Percentiles rank a stretch among this genome's conserved stretches.
Conservation (phyloP, 2,888 invertebrate genomes). For the Pristionchus japonicus region DNA sequence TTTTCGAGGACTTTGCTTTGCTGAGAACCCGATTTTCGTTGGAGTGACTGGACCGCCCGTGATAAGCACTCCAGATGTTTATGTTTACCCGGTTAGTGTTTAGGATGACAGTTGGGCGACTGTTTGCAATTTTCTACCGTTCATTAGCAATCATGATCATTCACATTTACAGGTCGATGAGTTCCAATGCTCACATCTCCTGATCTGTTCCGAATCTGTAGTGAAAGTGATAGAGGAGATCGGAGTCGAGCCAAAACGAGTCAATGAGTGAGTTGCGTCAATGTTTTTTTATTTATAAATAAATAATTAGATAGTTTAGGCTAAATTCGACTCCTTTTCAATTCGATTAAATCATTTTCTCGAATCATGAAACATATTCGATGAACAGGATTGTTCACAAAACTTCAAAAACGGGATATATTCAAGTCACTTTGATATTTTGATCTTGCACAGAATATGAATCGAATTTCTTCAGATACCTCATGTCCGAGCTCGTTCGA, state of each 20-base stretch:
- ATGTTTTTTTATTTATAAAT: too few species aligned
- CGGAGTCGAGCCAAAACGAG: background rate
- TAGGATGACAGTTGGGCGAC: too few species aligned
- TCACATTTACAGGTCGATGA: constrained; percentile 53
- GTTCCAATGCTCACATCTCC: constrained; percentile 51
- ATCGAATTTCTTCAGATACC: background rate
- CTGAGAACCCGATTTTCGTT: constrained; percentile 52
- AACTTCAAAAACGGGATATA: too few species aligned
- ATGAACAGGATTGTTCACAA: too few species aligned
- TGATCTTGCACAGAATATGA: too few species aligned
- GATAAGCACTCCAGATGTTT: constrained; percentile 10
- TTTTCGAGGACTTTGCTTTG: constrained; percentile 54
- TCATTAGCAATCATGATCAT: background rate
- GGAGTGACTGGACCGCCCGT: constrained; percentile 53
- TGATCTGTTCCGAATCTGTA: constrained; percentile 57
- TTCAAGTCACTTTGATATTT: too few species aligned
- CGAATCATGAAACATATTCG: background rate
- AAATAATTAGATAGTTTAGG: too few species aligned
- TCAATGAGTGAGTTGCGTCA: constrained; percentile 43
- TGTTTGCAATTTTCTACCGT: background rate
- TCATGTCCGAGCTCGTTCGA: background rate
- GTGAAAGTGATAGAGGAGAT: constrained; percentile 42
- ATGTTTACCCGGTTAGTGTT: constrained; percentile 17
- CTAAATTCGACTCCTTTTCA: too few species aligned
- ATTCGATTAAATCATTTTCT: background rate